Evolutionary conservation across 2,797 vertebrate genomes (phyloP).

Genomic region (Spheniscus humboldti): DNA sequence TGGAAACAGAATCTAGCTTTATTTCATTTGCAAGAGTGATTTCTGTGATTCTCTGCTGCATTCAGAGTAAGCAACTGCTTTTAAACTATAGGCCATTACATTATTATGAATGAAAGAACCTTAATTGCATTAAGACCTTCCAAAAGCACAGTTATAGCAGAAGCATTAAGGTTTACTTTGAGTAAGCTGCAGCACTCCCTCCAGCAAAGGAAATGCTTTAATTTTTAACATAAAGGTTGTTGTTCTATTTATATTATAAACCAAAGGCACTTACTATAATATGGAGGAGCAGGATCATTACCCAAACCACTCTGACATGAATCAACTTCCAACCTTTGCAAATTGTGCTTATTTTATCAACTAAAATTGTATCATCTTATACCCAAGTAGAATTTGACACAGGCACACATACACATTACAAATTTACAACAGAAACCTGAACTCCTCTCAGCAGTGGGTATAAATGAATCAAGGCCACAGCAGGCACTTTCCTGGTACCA

Average conservation of each 20-base stretch:
- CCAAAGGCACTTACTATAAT: background rate
- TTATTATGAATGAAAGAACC: background rate
- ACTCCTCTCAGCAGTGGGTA: background rate
- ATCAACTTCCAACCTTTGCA: background rate
- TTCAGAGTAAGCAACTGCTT: background rate
- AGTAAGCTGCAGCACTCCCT: background rate
- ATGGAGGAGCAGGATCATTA: background rate
- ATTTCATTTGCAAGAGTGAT: background rate
- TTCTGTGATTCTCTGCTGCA: background rate
- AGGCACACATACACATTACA: background rate
- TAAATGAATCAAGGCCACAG: background rate
- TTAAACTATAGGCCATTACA: background rate
- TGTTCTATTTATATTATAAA: background rate
- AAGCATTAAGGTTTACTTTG: background rate
- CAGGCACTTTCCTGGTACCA: background rate
- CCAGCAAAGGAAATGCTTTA: background rate
- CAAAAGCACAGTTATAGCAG: background rate
- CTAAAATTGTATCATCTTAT: background rate
- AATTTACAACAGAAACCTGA: background rate
- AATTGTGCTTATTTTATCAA: background rate
- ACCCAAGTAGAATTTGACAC: background rate
- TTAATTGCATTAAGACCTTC: conserved; percentile 21
- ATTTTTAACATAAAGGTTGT: background rate
- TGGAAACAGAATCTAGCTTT: background rate
- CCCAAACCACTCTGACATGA: background rate